Evolutionary conservation across 1,140 invertebrate genomes (phyloP).

Genomic region (Drosophila sproati): DNA sequence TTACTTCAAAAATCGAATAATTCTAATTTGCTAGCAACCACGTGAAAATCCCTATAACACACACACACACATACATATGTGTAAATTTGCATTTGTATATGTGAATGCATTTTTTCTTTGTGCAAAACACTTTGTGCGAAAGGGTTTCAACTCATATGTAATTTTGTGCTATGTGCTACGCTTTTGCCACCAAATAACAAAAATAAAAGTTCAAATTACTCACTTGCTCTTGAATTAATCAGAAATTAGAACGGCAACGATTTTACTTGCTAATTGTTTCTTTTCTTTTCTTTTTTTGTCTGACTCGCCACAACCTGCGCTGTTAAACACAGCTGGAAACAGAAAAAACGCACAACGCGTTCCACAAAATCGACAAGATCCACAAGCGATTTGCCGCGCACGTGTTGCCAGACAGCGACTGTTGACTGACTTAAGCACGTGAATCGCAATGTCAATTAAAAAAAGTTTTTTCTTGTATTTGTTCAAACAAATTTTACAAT

Average conservation of each 20-base stretch:
- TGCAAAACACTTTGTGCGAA: too few relatives aligned
- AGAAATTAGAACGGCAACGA: background rate
- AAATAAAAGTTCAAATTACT: background rate
- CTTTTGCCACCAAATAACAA: background rate
- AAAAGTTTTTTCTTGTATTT: background rate
- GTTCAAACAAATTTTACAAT: background rate
- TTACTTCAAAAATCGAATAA: too few relatives aligned
- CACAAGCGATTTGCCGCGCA: conserved; percentile 1
- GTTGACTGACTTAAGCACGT: background rate
- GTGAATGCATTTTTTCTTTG: too few relatives aligned
- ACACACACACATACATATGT: too few relatives aligned
- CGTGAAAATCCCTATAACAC: too few relatives aligned
- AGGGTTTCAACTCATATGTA: background rate
- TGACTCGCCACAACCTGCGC: background rate
- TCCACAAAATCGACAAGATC: conserved; percentile 14
- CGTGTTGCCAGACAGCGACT: background rate
- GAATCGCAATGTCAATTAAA: background rate
- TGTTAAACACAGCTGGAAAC: background rate
- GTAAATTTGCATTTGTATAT: too few relatives aligned
- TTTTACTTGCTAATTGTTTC: background rate
- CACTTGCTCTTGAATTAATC: background rate
- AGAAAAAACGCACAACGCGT: background rate
- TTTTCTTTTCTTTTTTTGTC: background rate
- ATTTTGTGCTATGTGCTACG: background rate
- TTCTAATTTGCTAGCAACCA: too few relatives aligned